These are phyloP conservation scores for Epicampocera succincta DNA, from an alignment of 2,888 invertebrate genomes.

Conservation along the genomic window DNA sequence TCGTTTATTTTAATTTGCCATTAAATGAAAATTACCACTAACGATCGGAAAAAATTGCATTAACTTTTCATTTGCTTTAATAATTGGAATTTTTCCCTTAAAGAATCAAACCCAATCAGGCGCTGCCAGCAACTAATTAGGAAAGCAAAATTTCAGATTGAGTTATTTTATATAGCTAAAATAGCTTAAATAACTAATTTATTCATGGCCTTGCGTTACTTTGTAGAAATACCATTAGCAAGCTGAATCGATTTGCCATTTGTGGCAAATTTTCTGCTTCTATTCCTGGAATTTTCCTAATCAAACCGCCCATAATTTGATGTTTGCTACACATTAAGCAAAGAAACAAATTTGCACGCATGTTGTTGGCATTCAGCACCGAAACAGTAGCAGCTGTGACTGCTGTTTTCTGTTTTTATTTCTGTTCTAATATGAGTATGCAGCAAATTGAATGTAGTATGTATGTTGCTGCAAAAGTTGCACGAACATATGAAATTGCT, in stretches of 20 bases:
- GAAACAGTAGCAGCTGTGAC: not conserved
- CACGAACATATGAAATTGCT: constrained; percentile 5
- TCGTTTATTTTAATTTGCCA: too few relatives aligned
- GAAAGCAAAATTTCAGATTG: constrained; percentile 37
- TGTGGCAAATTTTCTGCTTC: not conserved
- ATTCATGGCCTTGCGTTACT: not conserved
- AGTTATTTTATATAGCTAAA: constrained; percentile 32
- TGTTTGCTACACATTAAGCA: constrained; percentile 45
- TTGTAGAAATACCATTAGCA: constrained; percentile 1
- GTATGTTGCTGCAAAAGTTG: constrained; percentile 13
- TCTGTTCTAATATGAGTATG: constrained; percentile 25
- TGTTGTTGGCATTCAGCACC: constrained; percentile 1
- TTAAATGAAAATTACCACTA: too few relatives aligned
- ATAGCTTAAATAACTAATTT: not conserved
- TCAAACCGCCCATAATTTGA: constrained; percentile 42
- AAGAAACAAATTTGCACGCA: constrained; percentile 49
- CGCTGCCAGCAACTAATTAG: constrained; percentile 38
- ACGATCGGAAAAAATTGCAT: not conserved
- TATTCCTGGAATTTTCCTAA: constrained; percentile 16
- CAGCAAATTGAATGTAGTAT: not conserved
- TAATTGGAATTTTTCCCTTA: not conserved
- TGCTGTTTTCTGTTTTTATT: not conserved
- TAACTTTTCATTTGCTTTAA: not conserved
- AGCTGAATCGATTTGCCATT: constrained; percentile 33
- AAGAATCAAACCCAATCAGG: not conserved